Conservation (phyloP, 2,888 invertebrate genomes). For the Elmis aenea region DNA sequence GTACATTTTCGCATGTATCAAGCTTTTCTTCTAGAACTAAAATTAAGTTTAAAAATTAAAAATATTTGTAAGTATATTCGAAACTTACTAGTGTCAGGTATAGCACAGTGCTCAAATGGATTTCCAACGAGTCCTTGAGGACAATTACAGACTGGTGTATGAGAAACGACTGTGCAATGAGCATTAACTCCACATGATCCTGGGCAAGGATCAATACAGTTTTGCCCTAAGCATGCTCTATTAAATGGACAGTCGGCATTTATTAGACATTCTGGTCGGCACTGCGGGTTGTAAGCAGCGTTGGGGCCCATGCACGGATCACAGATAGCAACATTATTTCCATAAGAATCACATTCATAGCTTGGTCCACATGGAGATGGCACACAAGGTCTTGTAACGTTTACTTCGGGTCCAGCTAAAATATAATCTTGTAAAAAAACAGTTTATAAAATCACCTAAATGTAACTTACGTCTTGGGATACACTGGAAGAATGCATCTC, state of each 20-base stretch:
- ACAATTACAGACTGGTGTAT: slow-evolving; percentile 70
- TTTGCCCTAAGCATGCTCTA: slow-evolving; percentile 68
- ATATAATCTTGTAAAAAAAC: slow-evolving; percentile 5
- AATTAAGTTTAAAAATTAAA: slow-evolving; percentile 27
- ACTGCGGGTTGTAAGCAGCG: slow-evolving; percentile 64
- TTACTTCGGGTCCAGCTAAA: slow-evolving; percentile 47
- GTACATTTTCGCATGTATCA: slow-evolving; percentile 62
- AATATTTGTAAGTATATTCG: too few relatives aligned
- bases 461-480: slow-evolving; percentile 50
- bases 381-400: slow-evolving; percentile 64
- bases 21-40: slow-evolving; percentile 43
- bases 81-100: slow-evolving; percentile 21
- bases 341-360: slow-evolving; percentile 64
- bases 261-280: slow-evolving; percentile 77
- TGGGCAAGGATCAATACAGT: slow-evolving; percentile 73
- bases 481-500: slow-evolving; percentile 76
- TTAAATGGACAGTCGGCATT: slow-evolving; percentile 76
- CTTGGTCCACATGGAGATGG: slow-evolving; percentile 72
- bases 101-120: slow-evolving; percentile 71
- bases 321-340: slow-evolving; percentile 72
- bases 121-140: slow-evolving; percentile 65
- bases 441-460: not conserved
- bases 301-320: slow-evolving; percentile 69
- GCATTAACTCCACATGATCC: slow-evolving; percentile 76
- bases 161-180: slow-evolving; percentile 63